These are phyloP conservation scores for Eulemur mongoz DNA, from an alignment of 2,797 vertebrate genomes.

Conservation along the genomic window DNA sequence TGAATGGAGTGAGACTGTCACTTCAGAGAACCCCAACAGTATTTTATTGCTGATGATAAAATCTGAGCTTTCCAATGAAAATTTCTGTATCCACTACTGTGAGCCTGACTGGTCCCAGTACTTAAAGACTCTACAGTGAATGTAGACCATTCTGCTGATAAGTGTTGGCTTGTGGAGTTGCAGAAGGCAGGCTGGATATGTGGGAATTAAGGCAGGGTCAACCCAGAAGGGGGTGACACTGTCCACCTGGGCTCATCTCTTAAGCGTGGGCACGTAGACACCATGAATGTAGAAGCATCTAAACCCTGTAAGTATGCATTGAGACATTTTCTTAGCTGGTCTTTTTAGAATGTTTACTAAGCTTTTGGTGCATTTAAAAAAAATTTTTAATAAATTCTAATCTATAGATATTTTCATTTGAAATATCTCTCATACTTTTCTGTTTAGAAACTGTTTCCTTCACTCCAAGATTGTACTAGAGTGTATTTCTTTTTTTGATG, in stretches of 20 bases:
- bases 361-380: not conserved
- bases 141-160: not conserved
- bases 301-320: not conserved
- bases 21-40: not conserved
- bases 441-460: not conserved
- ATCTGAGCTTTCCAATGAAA: not conserved
- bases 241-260: not conserved
- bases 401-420: not conserved
- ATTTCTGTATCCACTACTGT: not conserved
- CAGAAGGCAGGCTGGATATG: not conserved
- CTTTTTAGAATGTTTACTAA: not conserved
- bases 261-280: not conserved
- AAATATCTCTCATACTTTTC: not conserved
- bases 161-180: not conserved
- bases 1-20: not conserved
- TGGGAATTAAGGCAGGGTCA: not conserved
- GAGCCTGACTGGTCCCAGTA: not conserved
- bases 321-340: not conserved
- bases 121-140: too few relatives aligned
- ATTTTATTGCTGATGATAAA: not conserved
- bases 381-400: not conserved
- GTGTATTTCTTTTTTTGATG: not conserved
- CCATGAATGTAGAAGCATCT: too few relatives aligned
- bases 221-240: not conserved
- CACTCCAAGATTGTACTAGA: not conserved